Base-by-base conservation (phyloP, 2,797 vertebrate genomes). In the Sebastes elongatus region DNA sequence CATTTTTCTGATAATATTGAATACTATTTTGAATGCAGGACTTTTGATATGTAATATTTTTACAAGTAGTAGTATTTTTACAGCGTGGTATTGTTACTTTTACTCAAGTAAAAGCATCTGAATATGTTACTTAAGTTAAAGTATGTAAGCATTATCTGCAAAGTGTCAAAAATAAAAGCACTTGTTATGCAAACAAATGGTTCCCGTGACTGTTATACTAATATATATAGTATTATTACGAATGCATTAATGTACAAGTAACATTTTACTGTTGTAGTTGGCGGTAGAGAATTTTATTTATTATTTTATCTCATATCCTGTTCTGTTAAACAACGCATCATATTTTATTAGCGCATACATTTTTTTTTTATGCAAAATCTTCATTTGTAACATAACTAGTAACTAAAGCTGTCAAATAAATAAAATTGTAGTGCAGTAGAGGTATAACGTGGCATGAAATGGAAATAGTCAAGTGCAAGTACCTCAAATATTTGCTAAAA, bases 151-250 rank as follows among this genome's bases (percentile, higher is more conserved):
- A 56, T 42, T 55, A 1, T 28, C 27, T 49, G 7, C 14, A n/a
- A 33, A 71, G 18, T 38, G 22, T 61, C 13, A n/a, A 59, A 75
- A 13, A 1, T 38, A 64, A 27, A 65, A 4, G 14, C 0, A 18
- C 30, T 64, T 73, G 38, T 59, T 52, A 25, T 55, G 18, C 30
- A 62, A 23, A 61, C 3, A 23, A 68, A 68, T 74, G 10, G n/a
- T 16, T n/a, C 32, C 3, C 6, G 5, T 53, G n/a, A 27, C 10
- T 52, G 49, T 70, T 38, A 33, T 10, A 33, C n/a, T 49, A 38
- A 23, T 70, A 30, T 6, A 64, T n/a, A 7, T n/a, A 7, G 27
- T 9, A 10, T 38, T 46, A 46, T 65, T 63, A n/a, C 30, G 6
- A 33, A 63, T 73, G 28, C 10, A 53, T 33, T 11, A 7, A 32